phyloP scores from a whole-genome alignment of 2,797 vertebrate species.

The Gallinago solitaria region DNA sequence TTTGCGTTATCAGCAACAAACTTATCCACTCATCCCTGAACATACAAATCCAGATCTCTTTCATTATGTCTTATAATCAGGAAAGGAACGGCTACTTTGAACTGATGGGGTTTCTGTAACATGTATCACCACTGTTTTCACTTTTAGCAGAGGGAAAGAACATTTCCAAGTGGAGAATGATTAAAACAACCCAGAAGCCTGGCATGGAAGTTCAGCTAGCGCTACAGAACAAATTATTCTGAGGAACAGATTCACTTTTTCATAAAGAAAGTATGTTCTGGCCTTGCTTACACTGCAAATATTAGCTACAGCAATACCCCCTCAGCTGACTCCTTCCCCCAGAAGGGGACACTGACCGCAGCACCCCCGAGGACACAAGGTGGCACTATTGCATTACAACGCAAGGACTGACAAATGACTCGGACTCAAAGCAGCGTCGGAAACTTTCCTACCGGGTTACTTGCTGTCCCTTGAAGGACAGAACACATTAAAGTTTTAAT shows the following conservation, averaged over 20 bases:
- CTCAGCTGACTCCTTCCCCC: neutral
- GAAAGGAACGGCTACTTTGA: neutral
- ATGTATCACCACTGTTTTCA: rapidly evolving
- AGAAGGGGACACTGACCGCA: neutral
- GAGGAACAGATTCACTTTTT: neutral
- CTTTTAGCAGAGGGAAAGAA: neutral
- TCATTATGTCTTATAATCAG: neutral
- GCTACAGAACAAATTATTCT: neutral
- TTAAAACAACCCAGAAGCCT: neutral
- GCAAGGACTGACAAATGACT: neutral
- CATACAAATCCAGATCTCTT: neutral
- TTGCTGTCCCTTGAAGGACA: neutral
- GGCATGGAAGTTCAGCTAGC: neutral
- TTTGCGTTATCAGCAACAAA: neutral
- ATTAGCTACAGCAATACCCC: neutral
- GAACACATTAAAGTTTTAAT: neutral
- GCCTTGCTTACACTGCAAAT: neutral
- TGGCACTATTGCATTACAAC: conserved; percentile 65
- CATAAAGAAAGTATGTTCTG: neutral
- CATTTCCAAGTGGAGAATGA: neutral
- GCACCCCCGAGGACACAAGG: conserved; percentile 31
- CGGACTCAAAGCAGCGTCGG: neutral
- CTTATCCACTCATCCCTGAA: neutral
- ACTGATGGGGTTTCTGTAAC: neutral
- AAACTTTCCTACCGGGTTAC: neutral